phyloP scores from a whole-genome alignment of 2,113 vertebrate species.

The Lota lota region DNA sequence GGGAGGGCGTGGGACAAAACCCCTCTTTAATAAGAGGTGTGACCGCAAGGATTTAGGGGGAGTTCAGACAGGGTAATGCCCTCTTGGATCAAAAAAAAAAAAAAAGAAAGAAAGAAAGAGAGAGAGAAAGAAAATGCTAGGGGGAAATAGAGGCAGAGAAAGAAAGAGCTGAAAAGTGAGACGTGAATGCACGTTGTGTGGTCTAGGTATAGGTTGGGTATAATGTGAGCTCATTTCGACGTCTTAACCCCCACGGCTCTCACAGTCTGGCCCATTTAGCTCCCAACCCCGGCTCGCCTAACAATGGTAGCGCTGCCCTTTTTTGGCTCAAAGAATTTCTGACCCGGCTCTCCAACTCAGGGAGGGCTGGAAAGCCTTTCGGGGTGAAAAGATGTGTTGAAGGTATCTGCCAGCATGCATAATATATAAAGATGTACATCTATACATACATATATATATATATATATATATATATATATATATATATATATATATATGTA shows the following conservation, averaged over 20 bases:
- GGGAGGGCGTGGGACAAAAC: constrained; percentile 82
- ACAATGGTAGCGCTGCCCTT: constrained; percentile 83
- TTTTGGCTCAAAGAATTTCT: constrained; percentile 82
- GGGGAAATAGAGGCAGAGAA: constrained; percentile 25
- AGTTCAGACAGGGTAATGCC: constrained; percentile 89
- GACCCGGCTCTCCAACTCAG: constrained; percentile 71
- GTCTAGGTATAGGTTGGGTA: constrained; percentile 91
- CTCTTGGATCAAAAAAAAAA: constrained; percentile 81
- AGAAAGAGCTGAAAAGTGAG: constrained; percentile 76
- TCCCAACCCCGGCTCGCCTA: constrained; percentile 18
- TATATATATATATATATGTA: no score
- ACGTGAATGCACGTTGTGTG: constrained; percentile 93
- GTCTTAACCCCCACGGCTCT: constrained; percentile 44
- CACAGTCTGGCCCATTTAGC: constrained; percentile 25
- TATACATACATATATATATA: no score
- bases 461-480: no score
- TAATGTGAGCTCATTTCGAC: constrained; percentile 80
- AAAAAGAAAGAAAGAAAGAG: constrained; percentile 26
- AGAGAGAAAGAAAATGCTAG: constrained; percentile 65
- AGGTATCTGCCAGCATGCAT: no score
- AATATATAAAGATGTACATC: no score
- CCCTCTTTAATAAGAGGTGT: constrained; percentile 92
- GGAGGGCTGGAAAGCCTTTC: constrained; percentile 31
- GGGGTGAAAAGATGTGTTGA: not conserved
- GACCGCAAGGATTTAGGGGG: constrained; percentile 90